These are phyloP conservation scores for Ichneumon xanthorius DNA, from an alignment of 2,888 invertebrate species.

Conservation along the genomic window DNA sequence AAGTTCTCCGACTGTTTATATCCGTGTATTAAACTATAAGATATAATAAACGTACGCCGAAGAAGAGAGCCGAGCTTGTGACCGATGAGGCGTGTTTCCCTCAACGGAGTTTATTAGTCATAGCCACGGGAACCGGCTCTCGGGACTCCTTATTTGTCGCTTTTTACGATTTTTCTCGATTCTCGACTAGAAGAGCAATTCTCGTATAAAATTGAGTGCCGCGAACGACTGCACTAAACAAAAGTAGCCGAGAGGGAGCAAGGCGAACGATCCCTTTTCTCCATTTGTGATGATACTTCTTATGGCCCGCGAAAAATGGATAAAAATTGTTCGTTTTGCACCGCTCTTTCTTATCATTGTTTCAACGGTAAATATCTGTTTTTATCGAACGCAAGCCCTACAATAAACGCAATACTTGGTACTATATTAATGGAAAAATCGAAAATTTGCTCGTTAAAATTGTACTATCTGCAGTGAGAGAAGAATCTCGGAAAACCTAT, in stretches of 20 bases:
- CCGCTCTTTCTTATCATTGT: too few relatives aligned
- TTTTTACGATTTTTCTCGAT: slow-evolving; percentile 7
- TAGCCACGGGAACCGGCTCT: slow-evolving; percentile 22
- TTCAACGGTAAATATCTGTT: background rate
- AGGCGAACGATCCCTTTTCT: too few relatives aligned
- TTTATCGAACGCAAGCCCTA: background rate
- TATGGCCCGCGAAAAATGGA: too few relatives aligned
- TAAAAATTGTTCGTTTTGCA: too few relatives aligned
- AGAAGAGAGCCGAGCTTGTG: slow-evolving; percentile 2
- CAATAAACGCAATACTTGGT: background rate
- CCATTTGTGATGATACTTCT: too few relatives aligned
- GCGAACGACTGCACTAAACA: background rate
- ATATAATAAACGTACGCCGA: slow-evolving; percentile 19
- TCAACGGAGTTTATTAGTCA: slow-evolving; percentile 55
- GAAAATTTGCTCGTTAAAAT: too few relatives aligned
- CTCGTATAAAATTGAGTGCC: slow-evolving; percentile 23
- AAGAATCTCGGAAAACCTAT: too few relatives aligned
- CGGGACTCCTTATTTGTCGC: slow-evolving; percentile 46
- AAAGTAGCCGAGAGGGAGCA: too few relatives aligned
- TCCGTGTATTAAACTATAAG: background rate
- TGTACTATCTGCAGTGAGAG: too few relatives aligned
- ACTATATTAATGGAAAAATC: too few relatives aligned
- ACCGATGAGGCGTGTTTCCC: slow-evolving; percentile 20
- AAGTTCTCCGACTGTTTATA: slow-evolving; percentile 7
- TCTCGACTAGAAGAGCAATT: background rate